phyloP scores from a whole-genome alignment of 2,888 invertebrate species.

The Chaetoderma sp. region DNA sequence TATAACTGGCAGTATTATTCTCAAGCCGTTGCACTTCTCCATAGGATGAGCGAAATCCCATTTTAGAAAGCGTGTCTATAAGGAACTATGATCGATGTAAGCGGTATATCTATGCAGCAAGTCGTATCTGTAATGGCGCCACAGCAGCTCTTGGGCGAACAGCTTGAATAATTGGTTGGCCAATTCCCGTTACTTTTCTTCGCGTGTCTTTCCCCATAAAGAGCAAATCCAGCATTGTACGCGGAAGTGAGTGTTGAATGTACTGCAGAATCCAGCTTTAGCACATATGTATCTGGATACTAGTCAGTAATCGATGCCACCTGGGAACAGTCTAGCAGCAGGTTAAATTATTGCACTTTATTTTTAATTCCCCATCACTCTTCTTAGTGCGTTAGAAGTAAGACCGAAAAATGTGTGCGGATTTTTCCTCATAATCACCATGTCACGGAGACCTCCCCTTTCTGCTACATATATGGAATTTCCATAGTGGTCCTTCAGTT shows the following conservation, averaged over 20 bases:
- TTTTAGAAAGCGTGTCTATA: no score
- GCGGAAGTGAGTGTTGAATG: no score
- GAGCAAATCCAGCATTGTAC: constrained; percentile 14
- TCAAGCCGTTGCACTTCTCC: constrained; percentile 41
- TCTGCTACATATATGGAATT: constrained; percentile 35
- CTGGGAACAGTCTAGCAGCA: constrained; percentile 41
- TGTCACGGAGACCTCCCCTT: constrained; percentile 31
- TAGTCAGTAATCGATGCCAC: constrained; percentile 37
- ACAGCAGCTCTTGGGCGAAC: constrained; percentile 26
- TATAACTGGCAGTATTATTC: constrained; percentile 30
- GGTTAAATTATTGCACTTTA: constrained; percentile 30
- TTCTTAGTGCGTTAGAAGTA: constrained; percentile 18
- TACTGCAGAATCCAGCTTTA: no score
- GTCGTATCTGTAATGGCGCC: constrained; percentile 38
- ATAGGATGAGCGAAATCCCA: no score
- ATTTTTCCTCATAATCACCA: constrained; percentile 36
- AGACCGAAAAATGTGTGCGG: constrained; percentile 25
- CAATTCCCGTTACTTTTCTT: constrained; percentile 33
- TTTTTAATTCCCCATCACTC: constrained; percentile 22
- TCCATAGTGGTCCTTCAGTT: constrained; percentile 37
- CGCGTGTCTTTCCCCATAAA: constrained; percentile 23
- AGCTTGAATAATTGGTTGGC: constrained; percentile 39
- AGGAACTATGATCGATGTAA: no score
- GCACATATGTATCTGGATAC: no score
- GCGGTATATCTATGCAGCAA: no score